phyloP scores from a whole-genome alignment of 2,888 invertebrate genomes.

The Melipona bicolor region DNA sequence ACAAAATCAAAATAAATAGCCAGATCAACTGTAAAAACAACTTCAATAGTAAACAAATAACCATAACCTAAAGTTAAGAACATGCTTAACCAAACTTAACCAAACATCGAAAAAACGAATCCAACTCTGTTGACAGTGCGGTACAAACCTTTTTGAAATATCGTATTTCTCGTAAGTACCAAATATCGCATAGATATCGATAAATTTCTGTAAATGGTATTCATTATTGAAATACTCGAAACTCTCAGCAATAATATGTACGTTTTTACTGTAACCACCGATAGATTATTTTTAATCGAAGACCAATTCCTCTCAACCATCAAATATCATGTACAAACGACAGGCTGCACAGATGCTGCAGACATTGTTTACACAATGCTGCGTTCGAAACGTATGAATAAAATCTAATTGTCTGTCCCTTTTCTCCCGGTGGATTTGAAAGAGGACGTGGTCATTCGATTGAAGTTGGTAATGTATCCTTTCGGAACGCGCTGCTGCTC shows the following conservation, averaged over 20 bases:
- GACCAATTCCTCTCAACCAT: background rate
- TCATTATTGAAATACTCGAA: constrained; percentile 36
- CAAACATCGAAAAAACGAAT: background rate
- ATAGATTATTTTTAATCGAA: constrained; percentile 27
- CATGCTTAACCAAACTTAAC: background rate
- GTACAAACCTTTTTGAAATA: constrained; percentile 51
- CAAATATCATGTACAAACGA: background rate
- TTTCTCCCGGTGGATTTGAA: background rate
- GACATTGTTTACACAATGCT: constrained; percentile 25
- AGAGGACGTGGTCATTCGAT: background rate
- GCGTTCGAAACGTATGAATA: background rate
- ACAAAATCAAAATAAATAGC: no score
- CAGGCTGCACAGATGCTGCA: constrained; percentile 7
- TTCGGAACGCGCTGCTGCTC: constrained; percentile 32
- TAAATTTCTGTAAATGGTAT: constrained; percentile 47
- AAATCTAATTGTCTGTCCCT: constrained; percentile 3
- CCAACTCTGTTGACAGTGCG: background rate
- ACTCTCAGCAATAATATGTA: constrained; percentile 10
- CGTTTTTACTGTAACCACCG: background rate
- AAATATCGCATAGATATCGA: constrained; percentile 35
- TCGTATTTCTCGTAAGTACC: constrained; percentile 21
- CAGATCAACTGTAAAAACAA: no score
- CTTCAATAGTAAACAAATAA: no score
- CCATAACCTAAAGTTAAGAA: constrained; percentile 12
- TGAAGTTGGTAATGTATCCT: background rate